These are phyloP conservation scores for Crypturellus tataupa DNA, from an alignment of 2,797 vertebrate species.

Conservation along the genomic window DNA sequence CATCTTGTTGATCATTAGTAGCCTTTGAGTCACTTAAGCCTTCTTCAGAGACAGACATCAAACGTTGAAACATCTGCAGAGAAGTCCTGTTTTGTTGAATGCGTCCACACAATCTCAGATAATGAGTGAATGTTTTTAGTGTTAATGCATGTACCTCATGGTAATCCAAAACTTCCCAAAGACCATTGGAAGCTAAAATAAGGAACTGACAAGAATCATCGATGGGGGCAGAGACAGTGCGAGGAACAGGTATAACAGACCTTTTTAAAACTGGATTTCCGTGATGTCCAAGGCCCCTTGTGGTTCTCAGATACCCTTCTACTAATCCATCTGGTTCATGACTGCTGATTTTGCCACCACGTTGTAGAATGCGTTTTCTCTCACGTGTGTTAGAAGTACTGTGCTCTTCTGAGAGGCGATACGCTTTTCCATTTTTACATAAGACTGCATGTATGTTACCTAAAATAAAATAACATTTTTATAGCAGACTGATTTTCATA, in stretches of 20 bases:
- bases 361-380: conserved; percentile 53
- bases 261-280: conserved; percentile 71
- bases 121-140: conserved; percentile 49
- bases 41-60: background rate
- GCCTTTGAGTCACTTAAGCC: background rate
- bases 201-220: conserved; percentile 75
- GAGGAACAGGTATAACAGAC: conserved; percentile 72
- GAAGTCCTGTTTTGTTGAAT: background rate
- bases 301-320: conserved; percentile 67
- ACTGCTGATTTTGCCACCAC: conserved; percentile 66
- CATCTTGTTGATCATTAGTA: background rate
- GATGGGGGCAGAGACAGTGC: conserved; percentile 66
- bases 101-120: background rate
- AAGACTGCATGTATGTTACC: conserved; percentile 77
- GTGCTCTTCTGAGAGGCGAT: conserved; percentile 78
- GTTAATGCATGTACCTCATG: conserved; percentile 68
- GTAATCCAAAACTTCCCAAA: conserved; percentile 78
- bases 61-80: fast-evolving
- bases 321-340: conserved; percentile 62
- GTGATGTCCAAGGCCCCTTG: conserved; percentile 76
- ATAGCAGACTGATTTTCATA: background rate
- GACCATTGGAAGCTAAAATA: conserved; percentile 77
- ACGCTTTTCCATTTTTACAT: conserved; percentile 76
- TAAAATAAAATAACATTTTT: conserved; percentile 30
- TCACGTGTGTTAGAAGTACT: conserved; percentile 63